phyloP scores from a whole-genome alignment of 2,888 invertebrate genomes.

The Volucella zonaria region DNA sequence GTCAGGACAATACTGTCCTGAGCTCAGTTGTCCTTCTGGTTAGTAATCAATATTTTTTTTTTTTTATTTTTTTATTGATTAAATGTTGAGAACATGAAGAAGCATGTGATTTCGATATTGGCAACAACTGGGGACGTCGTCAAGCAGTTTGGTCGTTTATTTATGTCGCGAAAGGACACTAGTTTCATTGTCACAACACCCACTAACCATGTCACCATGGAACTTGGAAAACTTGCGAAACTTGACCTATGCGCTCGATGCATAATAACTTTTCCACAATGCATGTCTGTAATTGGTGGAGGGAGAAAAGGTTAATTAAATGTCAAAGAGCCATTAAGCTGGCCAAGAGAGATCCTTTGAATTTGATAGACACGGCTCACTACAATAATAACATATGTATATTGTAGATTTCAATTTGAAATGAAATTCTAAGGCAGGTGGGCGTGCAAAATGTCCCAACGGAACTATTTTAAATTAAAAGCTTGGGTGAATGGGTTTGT shows the following conservation, averaged over 20 bases:
- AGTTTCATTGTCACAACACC: not conserved
- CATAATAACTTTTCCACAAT: not conserved
- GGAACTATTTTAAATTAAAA: too few relatives aligned
- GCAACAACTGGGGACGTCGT: constrained; percentile 18
- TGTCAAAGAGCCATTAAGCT: constrained; percentile 4
- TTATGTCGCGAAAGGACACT: not conserved
- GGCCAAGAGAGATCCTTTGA: not conserved
- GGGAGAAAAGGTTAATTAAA: not conserved
- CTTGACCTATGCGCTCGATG: constrained; percentile 20
- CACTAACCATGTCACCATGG: not conserved
- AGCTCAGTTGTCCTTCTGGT: not conserved
- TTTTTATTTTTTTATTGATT: constrained; percentile 2
- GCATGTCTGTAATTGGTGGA: not conserved
- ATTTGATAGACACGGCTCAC: not conserved
- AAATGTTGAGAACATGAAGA: constrained; percentile 21
- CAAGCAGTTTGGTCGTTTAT: not conserved
- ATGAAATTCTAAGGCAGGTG: not conserved
- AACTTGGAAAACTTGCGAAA: not conserved
- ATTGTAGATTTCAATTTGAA: not conserved
- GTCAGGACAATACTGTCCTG: not conserved
- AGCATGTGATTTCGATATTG: constrained; percentile 18
- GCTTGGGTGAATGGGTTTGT: too few relatives aligned
- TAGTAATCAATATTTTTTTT: constrained; percentile 28
- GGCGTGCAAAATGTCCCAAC: too few relatives aligned
- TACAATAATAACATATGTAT: too few relatives aligned